These are phyloP conservation scores for Potorous gilbertii DNA, from an alignment of 2,797 vertebrate species.

Conservation along the genomic window DNA sequence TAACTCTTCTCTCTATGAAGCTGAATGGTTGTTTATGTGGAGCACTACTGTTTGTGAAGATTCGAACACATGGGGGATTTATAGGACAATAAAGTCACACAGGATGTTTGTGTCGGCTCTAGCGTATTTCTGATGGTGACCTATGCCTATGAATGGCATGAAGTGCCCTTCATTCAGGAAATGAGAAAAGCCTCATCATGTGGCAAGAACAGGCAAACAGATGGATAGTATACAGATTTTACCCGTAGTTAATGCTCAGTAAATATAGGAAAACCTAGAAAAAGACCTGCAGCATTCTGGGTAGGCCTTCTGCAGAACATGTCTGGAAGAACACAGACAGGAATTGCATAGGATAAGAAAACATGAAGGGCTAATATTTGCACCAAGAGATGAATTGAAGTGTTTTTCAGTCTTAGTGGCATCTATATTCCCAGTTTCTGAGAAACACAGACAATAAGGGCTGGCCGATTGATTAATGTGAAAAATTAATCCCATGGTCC, in stretches of 20 bases:
- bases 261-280: neutral
- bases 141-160: neutral
- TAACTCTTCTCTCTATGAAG: neutral
- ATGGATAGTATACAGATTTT: neutral
- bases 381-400: too few species aligned
- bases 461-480: too few species aligned
- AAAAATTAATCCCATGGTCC: too few species aligned
- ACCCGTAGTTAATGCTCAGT: neutral
- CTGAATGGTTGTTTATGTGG: neutral
- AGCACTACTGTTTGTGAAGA: neutral
- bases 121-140: neutral
- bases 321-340: neutral
- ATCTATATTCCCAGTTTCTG: too few species aligned
- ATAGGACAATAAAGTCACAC: neutral
- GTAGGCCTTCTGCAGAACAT: neutral
- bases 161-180: neutral
- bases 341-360: too few species aligned
- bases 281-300: neutral
- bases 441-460: too few species aligned
- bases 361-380: too few species aligned
- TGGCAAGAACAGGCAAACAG: neutral
- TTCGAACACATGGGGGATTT: neutral
- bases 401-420: too few species aligned
- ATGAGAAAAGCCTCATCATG: neutral
- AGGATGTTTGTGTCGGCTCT: neutral